phyloP scores from a whole-genome alignment of 23 tunicate species.

The Aplidium turbinatum region DNA sequence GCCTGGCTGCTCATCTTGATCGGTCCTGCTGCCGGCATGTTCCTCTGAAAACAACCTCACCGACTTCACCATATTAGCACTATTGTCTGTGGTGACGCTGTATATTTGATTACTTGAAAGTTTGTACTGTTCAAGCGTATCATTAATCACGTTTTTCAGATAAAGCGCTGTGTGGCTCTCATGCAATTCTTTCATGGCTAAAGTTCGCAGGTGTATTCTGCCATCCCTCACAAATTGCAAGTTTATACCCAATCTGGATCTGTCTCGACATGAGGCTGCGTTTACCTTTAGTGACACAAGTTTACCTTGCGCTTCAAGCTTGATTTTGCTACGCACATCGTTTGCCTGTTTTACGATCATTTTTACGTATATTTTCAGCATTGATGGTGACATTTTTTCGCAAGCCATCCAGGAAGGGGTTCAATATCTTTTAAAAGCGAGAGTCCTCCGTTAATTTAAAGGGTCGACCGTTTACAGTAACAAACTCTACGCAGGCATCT shows the following conservation, averaged over 20 bases:
- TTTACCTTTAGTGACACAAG: constrained; percentile 24
- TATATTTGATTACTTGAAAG: constrained; percentile 7
- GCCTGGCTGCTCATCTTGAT: no score
- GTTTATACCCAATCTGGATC: constrained; percentile 29
- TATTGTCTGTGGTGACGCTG: constrained; percentile 12
- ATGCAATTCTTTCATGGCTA: constrained; percentile 43
- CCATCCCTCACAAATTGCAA: constrained; percentile 22
- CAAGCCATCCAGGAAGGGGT: constrained; percentile 14
- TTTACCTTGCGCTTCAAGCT: constrained; percentile 4
- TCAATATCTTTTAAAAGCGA: constrained; percentile 36
- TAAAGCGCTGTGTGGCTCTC: constrained; percentile 25
- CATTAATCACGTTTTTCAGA: constrained; percentile 5
- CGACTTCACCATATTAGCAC: no score
- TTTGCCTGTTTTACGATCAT: neutral
- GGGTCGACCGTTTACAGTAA: constrained; percentile 51
- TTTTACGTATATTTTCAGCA: constrained; percentile 17
- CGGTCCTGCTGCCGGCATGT: no score
- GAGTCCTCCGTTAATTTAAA: constrained; percentile 39
- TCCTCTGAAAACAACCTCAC: no score
- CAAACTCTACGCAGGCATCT: constrained; percentile 38
- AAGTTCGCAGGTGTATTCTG: constrained; percentile 19
- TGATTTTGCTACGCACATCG: constrained; percentile 6
- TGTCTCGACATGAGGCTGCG: constrained; percentile 28
- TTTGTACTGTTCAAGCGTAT: constrained; percentile 8
- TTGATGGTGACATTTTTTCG: neutral